Evolutionary conservation across 2,113 vertebrate genomes (phyloP), one percentile per base, ranked within the genome.

Genomic region (Saguinus imperator): DNA sequence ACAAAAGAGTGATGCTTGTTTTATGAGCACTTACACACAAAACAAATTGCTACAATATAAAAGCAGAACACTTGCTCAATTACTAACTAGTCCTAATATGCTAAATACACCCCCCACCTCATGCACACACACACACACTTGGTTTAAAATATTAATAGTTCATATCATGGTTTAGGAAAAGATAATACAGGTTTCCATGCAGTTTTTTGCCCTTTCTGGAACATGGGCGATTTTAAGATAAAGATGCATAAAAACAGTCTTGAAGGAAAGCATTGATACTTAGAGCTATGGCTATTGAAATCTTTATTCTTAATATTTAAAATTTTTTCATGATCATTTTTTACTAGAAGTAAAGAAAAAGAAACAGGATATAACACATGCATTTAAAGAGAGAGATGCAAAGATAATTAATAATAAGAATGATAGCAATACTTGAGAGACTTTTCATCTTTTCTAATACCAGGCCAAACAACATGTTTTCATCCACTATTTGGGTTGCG

Each of bases 41-140:
- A 90, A 57, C 83, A 96, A 92, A 88, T 94, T 92, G 40, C 43
- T 92, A 66, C 29, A 85, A 92, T 14, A 43, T 55, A 70, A 92
- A 82, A 97, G 14, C 23, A 52, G 29, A 72, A 50, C 48, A 25
- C 1, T 79, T 18, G 9, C 37, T 84, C n/a, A 77, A 70, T 95
- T 94, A 94, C 57, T 72, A 89, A 72, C 18, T 76, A 89, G 70
- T 93, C 70, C 73, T 76, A 94, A 73, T 80, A 66, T 79, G 18
- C 75, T 40, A 10, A 95, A 80, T 94, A 66, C 70, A 61, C 11
- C 10, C 10, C 13, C 27, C 23, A 11, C 16, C 87, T 17, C 20
- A 17, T 0, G 8, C 13, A 1, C 64, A 6, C 66, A 68, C 32
- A 68, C 32, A 32, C 27, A 64, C 61, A 64, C 27, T 64, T 64